Evolutionary conservation across 2,888 invertebrate species (phyloP), one percentile per base, ranked within the genome.

Genomic region (Aspidiotus destructor): DNA sequence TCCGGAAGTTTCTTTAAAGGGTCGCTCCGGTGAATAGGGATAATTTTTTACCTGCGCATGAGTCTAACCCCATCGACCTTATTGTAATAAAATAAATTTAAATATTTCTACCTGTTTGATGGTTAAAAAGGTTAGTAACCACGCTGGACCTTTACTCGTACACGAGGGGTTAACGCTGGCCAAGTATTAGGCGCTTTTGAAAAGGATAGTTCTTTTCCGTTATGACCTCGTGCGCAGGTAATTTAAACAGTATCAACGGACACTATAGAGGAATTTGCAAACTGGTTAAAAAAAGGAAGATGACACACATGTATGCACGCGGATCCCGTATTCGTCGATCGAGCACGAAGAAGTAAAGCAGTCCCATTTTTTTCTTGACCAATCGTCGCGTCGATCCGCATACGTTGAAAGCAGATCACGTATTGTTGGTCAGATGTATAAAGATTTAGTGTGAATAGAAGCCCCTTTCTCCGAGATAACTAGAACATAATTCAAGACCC

Each of bases 91-190:
- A 58, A 44, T n/a, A 42, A 65, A 67, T 67, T 67, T 67, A 67
- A 58, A 67, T 67, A 67, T 67, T 67, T 67, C 67, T 67, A 67
- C 67, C 67, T 67, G 67, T 67, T 57, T 42, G 67, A 67, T 67
- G 67, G 28, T 67, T 67, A 67, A 67, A 67, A 67, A 67, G 67
- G 67, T 67, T 67, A 67, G 58, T 63, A 63, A 63, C 63, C 16
- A 63, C 40, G 40, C 58, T 58, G 58, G 58, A 58, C 58, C 58
- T 58, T 40, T 17, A 28, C 28, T 28, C 28, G 58, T 13, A 16
- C 58, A 13, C 17, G 28, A 58, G 8, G 55, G 15, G 55, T 55
- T 55, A 55, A 55, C 55, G 55, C n/a, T 55, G 16, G 13, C 40
- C 10, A 13, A 28, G 58, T 40, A 28, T 28, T 28, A 11, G 28